Evolutionary conservation across 2,797 vertebrate genomes (phyloP).

Genomic region (Sebastes jordani): DNA sequence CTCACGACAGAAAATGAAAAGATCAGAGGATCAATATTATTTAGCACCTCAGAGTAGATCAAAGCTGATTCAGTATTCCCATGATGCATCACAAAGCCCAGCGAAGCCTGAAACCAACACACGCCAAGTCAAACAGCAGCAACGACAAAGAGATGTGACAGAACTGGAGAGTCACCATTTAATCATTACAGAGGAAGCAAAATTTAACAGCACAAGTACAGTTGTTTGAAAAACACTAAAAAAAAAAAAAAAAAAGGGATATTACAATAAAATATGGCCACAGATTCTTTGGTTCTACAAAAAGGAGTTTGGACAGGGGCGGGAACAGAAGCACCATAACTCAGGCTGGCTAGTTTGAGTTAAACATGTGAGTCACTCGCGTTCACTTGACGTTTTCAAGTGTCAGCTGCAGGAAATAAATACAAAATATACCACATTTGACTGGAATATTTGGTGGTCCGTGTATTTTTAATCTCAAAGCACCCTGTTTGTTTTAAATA

Average conservation of each 20-base stretch:
- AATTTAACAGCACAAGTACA: slow-evolving; percentile 77
- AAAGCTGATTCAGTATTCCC: not conserved
- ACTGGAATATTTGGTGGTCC: slow-evolving; percentile 71
- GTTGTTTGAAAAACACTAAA: slow-evolving; percentile 65
- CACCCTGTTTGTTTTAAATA: slow-evolving; percentile 85
- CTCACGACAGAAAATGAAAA: slow-evolving; percentile 13
- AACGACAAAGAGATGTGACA: slow-evolving; percentile 67
- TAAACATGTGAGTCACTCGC: slow-evolving; percentile 54
- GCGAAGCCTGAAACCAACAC: not conserved
- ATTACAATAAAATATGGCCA: slow-evolving; percentile 73
- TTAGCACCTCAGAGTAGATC: not conserved
- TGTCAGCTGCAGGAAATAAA: slow-evolving; percentile 77
- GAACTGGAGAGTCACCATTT: slow-evolving; percentile 78
- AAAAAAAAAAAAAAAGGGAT: slow-evolving; percentile 41
- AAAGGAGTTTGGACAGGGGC: slow-evolving; percentile 58
- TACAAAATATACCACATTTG: slow-evolving; percentile 82
- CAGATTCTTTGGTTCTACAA: slow-evolving; percentile 69
- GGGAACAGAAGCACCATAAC: slow-evolving; percentile 63
- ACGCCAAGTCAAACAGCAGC: slow-evolving; percentile 36
- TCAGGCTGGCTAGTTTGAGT: slow-evolving; percentile 56
- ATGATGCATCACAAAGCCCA: not conserved
- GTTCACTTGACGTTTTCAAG: slow-evolving; percentile 43
- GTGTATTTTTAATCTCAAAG: slow-evolving; percentile 72
- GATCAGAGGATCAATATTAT: not conserved
- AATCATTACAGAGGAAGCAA: slow-evolving; percentile 78